Evolutionary conservation across 2,797 vertebrate genomes (phyloP), one percentile per base, ranked within the genome.

Genomic region (Etheostoma perlongum): DNA sequence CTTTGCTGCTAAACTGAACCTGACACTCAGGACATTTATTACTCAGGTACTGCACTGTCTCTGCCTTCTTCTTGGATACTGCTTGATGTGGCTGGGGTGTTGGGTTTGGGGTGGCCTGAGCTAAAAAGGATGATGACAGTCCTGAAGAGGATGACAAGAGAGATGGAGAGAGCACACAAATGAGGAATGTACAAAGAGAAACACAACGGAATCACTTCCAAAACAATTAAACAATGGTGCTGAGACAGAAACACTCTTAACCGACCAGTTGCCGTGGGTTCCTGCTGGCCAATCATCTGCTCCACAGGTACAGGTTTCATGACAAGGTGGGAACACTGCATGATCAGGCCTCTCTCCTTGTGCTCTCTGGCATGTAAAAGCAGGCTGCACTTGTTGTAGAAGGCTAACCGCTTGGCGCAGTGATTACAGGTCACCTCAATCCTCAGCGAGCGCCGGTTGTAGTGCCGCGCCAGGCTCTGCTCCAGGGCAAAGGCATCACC

Each of bases 401-500:
- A 99, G 67, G 97, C 96, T 63, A 99, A 86, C 14, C 98, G 96
- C 64, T 97, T 97, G 88, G 96, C 94, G 51, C 98, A 99, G 91
- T 99, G 98, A 88, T 98, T 99, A 88, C 98, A 99, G 30, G 98
- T 99, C 67, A 99, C 98, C 90, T 99, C 98, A 0, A 99, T 98
- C 72, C 97, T 94, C 93, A 99, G 95, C 33, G 98, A 99, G 47
- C 98, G 96, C 0, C 98, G 96, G 74, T 97, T 97, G 0, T 99
- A 99, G 93, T 99, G 98, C 4, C 97, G 95, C 0, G 95, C 96
- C 90, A 99, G 86, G 92, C 98, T 99, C 79, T 96, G 96, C 92
- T 99, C 97, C 92, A 99, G 73, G 0, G 97, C 97, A 2, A 99
- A 99, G 47, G 97, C 90, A 3, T 99, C 98, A 0, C 98, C 97